These are phyloP conservation scores for Drosophila demipolita DNA, from an alignment of 2,888 invertebrate species.

Conservation along the genomic window DNA sequence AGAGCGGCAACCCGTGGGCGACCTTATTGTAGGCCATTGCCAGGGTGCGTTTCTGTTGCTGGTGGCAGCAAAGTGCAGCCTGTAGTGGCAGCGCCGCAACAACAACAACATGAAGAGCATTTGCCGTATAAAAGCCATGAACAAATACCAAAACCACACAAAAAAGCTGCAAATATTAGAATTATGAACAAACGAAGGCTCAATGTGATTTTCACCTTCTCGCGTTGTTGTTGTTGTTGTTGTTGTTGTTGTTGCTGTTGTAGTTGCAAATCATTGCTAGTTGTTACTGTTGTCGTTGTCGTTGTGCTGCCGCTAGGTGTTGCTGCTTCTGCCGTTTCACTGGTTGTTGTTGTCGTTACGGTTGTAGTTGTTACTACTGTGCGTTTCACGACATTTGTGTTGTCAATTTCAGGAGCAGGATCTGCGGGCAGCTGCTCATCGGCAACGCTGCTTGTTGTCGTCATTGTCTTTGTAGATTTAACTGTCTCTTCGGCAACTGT, in stretches of 20 bases:
- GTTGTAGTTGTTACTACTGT: slow-evolving; percentile 81
- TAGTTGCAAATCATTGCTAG: slow-evolving; percentile 57
- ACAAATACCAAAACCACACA: slow-evolving; percentile 85
- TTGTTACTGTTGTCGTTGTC: slow-evolving; percentile 68
- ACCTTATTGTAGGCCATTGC: slow-evolving; percentile 57
- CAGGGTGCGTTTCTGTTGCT: slow-evolving; percentile 37
- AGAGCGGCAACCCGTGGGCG: slow-evolving; percentile 23
- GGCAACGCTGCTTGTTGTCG: slow-evolving; percentile 53
- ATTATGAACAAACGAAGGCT: slow-evolving; percentile 83
- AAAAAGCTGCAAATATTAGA: slow-evolving; percentile 84
- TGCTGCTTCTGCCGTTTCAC: slow-evolving; percentile 60
- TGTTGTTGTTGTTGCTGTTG: slow-evolving; percentile 60
- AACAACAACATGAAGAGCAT: slow-evolving; percentile 65
- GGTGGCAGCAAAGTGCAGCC: slow-evolving; percentile 41
- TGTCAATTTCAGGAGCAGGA: slow-evolving; percentile 47
- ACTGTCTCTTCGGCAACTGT: slow-evolving; percentile 40
- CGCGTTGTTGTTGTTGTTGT: slow-evolving; percentile 76
- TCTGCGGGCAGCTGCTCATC: slow-evolving; percentile 62
- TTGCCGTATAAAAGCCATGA: slow-evolving; percentile 83
- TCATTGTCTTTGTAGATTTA: slow-evolving; percentile 17
- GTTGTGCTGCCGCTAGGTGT: slow-evolving; percentile 45
- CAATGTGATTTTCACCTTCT: slow-evolving; percentile 85
- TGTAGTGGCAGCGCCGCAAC: slow-evolving; percentile 53
- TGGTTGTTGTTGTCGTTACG: slow-evolving; percentile 77
- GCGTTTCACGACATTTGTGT: slow-evolving; percentile 61